Evolutionary conservation across 2,797 vertebrate species (phyloP).

Genomic region (Pantherophis alleghaniensis): DNA sequence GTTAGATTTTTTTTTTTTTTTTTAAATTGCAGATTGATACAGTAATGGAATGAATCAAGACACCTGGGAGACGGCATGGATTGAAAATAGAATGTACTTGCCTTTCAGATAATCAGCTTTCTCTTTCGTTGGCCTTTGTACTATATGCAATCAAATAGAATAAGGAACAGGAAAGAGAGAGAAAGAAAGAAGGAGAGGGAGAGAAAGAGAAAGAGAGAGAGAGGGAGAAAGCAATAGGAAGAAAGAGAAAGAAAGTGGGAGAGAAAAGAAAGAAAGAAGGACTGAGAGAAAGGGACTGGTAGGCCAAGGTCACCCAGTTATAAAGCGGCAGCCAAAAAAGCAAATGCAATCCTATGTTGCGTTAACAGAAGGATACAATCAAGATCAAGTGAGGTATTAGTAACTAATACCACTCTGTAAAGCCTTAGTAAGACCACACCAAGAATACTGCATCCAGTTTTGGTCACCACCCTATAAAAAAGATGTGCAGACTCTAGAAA

Average conservation of each 20-base stretch:
- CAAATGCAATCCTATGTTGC: too few species aligned
- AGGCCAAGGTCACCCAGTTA: not conserved
- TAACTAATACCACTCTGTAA: too few species aligned
- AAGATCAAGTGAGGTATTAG: too few species aligned
- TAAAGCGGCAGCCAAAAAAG: not conserved
- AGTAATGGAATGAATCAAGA: not conserved
- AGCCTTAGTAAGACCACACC: too few species aligned
- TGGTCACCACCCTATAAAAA: too few species aligned
- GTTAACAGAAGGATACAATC: too few species aligned
- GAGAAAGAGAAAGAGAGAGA: too few species aligned
- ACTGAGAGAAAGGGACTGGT: not conserved
- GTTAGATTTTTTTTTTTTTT: not conserved
- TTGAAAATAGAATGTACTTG: not conserved
- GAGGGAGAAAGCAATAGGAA: too few species aligned
- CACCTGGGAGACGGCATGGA: not conserved
- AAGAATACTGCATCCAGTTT: too few species aligned
- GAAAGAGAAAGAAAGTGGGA: too few species aligned
- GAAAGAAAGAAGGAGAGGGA: rapidly evolving
- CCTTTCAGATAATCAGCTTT: not conserved
- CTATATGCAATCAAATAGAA: not conserved
- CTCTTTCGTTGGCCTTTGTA: not conserved
- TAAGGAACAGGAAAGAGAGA: not conserved
- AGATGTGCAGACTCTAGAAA: too few species aligned
- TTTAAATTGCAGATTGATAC: not conserved
- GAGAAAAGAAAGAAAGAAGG: too few species aligned